Conservation (phyloP, 1,140 invertebrate species). For the Zaprionus gabonicus region DNA sequence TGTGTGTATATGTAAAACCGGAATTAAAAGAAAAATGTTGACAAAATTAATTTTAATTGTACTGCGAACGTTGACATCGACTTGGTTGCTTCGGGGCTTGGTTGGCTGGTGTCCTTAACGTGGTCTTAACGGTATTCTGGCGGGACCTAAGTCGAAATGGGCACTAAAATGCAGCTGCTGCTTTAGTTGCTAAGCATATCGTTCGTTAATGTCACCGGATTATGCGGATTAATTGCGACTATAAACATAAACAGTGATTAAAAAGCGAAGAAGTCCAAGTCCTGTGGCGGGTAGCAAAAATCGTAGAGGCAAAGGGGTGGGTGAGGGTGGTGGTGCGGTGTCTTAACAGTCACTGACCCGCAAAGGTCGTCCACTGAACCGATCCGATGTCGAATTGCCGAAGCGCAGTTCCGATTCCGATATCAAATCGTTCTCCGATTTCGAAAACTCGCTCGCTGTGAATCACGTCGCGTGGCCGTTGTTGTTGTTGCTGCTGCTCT, state of each 20-base stretch:
- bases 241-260: slow-evolving; percentile 78
- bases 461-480: slow-evolving; percentile 74
- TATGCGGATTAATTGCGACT: slow-evolving; percentile 66
- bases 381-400: slow-evolving; percentile 18
- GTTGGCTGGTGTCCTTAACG: slow-evolving; percentile 53
- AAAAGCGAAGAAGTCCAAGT: slow-evolving; percentile 33
- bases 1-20: slow-evolving; percentile 51
- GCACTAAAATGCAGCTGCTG: slow-evolving; percentile 3
- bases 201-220: slow-evolving; percentile 18
- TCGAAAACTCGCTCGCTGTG: slow-evolving; percentile 44
- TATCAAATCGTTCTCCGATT: slow-evolving; percentile 22
- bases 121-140: slow-evolving; percentile 23
- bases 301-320: neutral
- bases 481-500: slow-evolving; percentile 34
- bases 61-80: slow-evolving; percentile 63
- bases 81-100: slow-evolving; percentile 16
- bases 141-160: neutral
- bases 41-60: slow-evolving; percentile 76
- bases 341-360: slow-evolving; percentile 69
- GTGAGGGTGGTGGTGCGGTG: neutral
- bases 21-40: slow-evolving; percentile 74
- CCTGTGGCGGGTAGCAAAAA: neutral
- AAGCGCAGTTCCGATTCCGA: slow-evolving; percentile 26
- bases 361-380: slow-evolving; percentile 79
- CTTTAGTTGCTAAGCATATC: slow-evolving; percentile 40